Conservation (phyloP, 2,888 invertebrate genomes). For the Parnassius orleans region DNA sequence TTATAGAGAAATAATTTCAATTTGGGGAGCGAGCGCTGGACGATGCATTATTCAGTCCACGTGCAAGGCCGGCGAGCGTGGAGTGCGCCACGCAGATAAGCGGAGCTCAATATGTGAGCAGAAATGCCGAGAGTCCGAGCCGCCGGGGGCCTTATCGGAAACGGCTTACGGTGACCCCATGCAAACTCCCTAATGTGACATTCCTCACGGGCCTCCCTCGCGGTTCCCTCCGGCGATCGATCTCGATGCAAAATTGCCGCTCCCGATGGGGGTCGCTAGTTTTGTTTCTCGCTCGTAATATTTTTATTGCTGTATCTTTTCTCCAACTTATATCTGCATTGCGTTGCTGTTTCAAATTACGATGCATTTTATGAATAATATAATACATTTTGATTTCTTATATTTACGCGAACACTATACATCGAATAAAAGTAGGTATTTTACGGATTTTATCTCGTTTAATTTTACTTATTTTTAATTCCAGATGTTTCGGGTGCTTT, state of each 20-base stretch:
- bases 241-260: slow-evolving; percentile 75
- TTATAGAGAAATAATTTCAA: slow-evolving; percentile 69
- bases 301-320: slow-evolving; percentile 58
- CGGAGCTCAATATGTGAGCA: slow-evolving; percentile 49
- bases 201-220: slow-evolving; percentile 57
- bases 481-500: too few relatives aligned
- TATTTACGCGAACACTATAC: too few relatives aligned
- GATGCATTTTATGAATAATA: too few relatives aligned
- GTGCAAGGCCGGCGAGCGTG: slow-evolving; percentile 60
- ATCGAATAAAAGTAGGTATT: too few relatives aligned
- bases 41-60: slow-evolving; percentile 73
- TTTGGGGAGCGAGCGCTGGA: slow-evolving; percentile 54
- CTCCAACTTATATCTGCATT: background rate
- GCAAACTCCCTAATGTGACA: slow-evolving; percentile 78
- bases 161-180: slow-evolving; percentile 80
- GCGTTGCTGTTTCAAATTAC: background rate
- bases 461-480: too few relatives aligned
- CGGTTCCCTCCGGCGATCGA: slow-evolving; percentile 63
- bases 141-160: slow-evolving; percentile 76
- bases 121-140: slow-evolving; percentile 53
- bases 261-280: slow-evolving; percentile 55
- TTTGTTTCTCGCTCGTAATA: slow-evolving; percentile 66
- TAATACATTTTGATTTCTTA: too few relatives aligned
- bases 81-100: slow-evolving; percentile 75
- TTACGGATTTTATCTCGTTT: too few relatives aligned